Conservation (phyloP, 2,888 invertebrate genomes). For the Cerastis rubricosa region DNA sequence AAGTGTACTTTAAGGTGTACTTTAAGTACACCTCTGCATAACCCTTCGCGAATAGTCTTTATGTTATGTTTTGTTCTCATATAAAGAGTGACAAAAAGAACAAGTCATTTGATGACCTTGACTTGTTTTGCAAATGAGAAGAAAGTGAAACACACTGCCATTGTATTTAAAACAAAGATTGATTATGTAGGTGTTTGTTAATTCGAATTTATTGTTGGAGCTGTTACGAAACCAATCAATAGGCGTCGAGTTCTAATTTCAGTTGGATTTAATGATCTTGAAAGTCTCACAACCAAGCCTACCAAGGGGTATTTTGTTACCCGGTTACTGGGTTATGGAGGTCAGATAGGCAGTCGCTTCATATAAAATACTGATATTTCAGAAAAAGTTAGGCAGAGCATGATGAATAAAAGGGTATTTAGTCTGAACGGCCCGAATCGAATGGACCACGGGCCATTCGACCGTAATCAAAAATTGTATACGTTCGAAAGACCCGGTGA, state of each 20-base stretch:
- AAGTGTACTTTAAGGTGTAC: too few relatives aligned
- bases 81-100: background rate
- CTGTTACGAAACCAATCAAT: conserved; percentile 21
- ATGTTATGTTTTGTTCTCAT: background rate
- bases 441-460: too few relatives aligned
- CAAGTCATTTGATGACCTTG: conserved; percentile 5
- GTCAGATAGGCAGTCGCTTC: too few relatives aligned
- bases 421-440: too few relatives aligned
- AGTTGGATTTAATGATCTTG: background rate
- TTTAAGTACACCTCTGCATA: too few relatives aligned
- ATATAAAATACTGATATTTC: too few relatives aligned
- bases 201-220: conserved; percentile 23
- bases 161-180: conserved; percentile 38
- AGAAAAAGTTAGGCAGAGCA: too few relatives aligned
- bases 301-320: background rate
- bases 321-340: too few relatives aligned
- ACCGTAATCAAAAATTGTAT: too few relatives aligned
- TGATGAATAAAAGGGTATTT: too few relatives aligned
- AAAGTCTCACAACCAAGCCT: background rate
- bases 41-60: too few relatives aligned
- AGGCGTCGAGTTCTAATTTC: background rate
- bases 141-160: conserved; percentile 36
- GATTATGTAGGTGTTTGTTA: background rate
- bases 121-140: conserved; percentile 8
- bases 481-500: too few relatives aligned